These are phyloP conservation scores for Zaprionus bogoriensis DNA, from an alignment of 2,888 invertebrate genomes.

Conservation along the genomic window DNA sequence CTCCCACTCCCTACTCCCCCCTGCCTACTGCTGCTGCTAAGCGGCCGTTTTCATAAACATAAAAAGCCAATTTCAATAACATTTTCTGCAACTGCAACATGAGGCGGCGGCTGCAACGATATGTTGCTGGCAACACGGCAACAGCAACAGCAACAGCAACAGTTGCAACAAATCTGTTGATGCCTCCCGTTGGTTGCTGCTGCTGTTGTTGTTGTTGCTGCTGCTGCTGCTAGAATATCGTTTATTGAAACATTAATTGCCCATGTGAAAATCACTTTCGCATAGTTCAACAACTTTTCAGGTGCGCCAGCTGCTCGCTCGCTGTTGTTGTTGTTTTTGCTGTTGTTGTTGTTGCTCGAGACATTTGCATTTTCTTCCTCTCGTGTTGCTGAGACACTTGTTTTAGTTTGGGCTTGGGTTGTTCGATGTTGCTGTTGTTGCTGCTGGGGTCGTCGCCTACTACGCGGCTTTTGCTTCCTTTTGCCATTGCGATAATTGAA, in stretches of 20 bases:
- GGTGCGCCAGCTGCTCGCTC: not conserved
- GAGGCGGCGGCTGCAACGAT: constrained; percentile 50
- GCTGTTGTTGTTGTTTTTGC: constrained; percentile 11
- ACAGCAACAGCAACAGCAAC: constrained; percentile 55
- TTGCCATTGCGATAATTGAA: constrained; percentile 77
- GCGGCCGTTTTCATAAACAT: constrained; percentile 72
- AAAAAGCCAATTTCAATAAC: constrained; percentile 80
- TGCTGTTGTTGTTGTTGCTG: constrained; percentile 19
- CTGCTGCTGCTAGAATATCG: constrained; percentile 62
- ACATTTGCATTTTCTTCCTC: constrained; percentile 46
- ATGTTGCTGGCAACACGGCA: constrained; percentile 45
- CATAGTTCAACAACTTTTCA: constrained; percentile 64
- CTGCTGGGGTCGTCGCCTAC: constrained; percentile 54
- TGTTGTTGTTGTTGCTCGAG: constrained; percentile 10
- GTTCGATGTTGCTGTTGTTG: constrained; percentile 9
- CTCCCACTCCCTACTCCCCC: no score
- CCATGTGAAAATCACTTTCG: constrained; percentile 72
- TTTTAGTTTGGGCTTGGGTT: constrained; percentile 24
- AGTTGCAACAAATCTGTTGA: constrained; percentile 64
- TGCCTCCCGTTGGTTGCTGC: constrained; percentile 15
- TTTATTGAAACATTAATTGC: constrained; percentile 81
- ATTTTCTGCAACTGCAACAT: constrained; percentile 65
- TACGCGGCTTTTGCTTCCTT: constrained; percentile 40
- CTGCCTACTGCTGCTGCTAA: constrained; percentile 23
- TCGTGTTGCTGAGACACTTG: constrained; percentile 58